Evolutionary conservation across 2,113 vertebrate genomes (phyloP).

Genomic region (Sarotherodon lohbergeri): DNA sequence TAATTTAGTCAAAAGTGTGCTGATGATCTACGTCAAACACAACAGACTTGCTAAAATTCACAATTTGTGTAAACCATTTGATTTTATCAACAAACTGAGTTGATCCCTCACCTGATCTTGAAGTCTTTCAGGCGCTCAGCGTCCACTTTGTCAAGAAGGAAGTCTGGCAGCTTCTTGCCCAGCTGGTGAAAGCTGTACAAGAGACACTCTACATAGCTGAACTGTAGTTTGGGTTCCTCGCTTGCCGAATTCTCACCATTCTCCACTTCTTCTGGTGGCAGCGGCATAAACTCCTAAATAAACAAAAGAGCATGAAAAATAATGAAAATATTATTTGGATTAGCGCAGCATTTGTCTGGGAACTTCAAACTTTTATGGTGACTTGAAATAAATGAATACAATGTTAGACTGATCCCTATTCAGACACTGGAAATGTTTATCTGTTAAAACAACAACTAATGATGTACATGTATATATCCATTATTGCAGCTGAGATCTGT

Average conservation of each 20-base stretch:
- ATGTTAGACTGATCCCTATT: background rate
- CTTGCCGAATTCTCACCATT: conserved; percentile 88
- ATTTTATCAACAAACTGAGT: background rate
- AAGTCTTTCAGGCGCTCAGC: conserved; percentile 96
- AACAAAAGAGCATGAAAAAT: background rate
- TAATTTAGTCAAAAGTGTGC: background rate
- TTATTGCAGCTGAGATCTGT: background rate
- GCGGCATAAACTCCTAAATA: conserved; percentile 88
- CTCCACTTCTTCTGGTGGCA: conserved; percentile 93
- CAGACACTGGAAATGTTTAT: background rate
- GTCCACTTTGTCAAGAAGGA: conserved; percentile 91
- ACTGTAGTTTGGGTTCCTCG: conserved; percentile 95
- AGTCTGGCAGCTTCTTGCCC: conserved; percentile 93
- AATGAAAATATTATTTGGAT: background rate
- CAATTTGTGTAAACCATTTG: background rate
- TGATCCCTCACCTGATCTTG: conserved; percentile 84
- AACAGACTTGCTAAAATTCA: background rate
- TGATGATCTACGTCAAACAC: background rate
- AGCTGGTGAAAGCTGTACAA: conserved; percentile 95
- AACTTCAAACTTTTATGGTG: background rate
- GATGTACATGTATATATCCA: background rate
- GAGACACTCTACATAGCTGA: conserved; percentile 97
- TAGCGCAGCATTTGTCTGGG: background rate
- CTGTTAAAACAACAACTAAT: background rate
- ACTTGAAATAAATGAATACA: background rate